Conservation (phyloP, 2,113 vertebrate species). For the Promerops cafer region DNA sequence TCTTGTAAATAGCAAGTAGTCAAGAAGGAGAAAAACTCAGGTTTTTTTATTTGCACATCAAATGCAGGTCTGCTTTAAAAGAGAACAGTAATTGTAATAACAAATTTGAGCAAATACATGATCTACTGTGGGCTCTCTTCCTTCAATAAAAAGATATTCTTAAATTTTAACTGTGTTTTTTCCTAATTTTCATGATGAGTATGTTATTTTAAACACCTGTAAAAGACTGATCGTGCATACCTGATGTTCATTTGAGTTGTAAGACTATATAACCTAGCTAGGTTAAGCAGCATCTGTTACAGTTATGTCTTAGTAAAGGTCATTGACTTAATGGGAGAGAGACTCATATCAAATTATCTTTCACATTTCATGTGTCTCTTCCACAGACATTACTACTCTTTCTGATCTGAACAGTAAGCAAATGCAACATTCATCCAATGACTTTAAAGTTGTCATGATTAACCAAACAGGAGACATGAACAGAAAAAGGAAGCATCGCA, state of each 20-base stretch:
- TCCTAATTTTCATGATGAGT: neutral
- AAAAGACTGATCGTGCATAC: constrained; percentile 6
- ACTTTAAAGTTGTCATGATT: neutral
- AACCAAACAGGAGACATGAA: neutral
- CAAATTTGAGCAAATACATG: neutral
- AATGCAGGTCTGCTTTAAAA: neutral
- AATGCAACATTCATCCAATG: neutral
- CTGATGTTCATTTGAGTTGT: constrained; percentile 37
- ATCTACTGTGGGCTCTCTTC: neutral
- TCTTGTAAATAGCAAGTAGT: neutral
- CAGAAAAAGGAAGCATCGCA: neutral
- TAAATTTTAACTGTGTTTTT: neutral
- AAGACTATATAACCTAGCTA: neutral
- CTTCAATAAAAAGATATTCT: neutral
- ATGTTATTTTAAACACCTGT: constrained; percentile 4
- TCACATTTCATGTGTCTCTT: neutral
- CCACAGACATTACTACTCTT: neutral
- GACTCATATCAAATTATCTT: neutral
- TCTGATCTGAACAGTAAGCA: neutral
- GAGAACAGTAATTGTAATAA: neutral
- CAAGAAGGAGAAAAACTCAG: neutral
- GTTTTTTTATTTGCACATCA: neutral
- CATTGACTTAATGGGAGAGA: neutral
- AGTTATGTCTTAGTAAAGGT: neutral
- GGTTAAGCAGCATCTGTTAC: constrained; percentile 8